Evolutionary conservation across 2,888 invertebrate species (phyloP).

Genomic region (Calameuta pallipes): DNA sequence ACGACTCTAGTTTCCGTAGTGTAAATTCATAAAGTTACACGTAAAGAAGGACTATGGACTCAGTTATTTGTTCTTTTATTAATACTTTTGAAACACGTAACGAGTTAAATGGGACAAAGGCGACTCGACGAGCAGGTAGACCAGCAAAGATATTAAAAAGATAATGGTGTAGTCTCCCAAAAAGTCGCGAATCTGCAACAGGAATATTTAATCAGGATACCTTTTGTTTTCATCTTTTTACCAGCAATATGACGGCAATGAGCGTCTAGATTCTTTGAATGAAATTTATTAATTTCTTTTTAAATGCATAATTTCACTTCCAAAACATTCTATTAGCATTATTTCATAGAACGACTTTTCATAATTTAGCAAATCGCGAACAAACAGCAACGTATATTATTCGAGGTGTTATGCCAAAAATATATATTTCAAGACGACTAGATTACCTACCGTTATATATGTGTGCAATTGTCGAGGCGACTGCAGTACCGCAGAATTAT

Average conservation of each 20-base stretch:
- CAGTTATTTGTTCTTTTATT: neutral
- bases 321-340: too few relatives aligned
- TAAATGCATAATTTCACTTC: too few relatives aligned
- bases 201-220: neutral
- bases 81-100: neutral
- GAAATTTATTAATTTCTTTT: too few relatives aligned
- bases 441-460: conserved; percentile 12
- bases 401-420: neutral
- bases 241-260: too few relatives aligned
- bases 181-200: conserved; percentile 19
- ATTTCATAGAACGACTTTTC: too few relatives aligned
- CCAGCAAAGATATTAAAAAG: conserved; percentile 10
- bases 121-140: conserved; percentile 15
- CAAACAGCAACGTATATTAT: neutral
- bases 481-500: conserved; percentile 49
- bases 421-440: neutral
- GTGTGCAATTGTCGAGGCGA: conserved; percentile 37
- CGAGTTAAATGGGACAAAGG: conserved; percentile 10
- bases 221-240: too few relatives aligned
- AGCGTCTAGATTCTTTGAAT: too few relatives aligned
- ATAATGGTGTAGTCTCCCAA: conserved; percentile 21
- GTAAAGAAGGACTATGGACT: neutral
- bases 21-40: too few relatives aligned
- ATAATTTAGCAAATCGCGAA: neutral
- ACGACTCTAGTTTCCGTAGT: too few relatives aligned